Base-by-base conservation (phyloP, 2,113 vertebrate genomes). In the Microtus pennsylvanicus region DNA sequence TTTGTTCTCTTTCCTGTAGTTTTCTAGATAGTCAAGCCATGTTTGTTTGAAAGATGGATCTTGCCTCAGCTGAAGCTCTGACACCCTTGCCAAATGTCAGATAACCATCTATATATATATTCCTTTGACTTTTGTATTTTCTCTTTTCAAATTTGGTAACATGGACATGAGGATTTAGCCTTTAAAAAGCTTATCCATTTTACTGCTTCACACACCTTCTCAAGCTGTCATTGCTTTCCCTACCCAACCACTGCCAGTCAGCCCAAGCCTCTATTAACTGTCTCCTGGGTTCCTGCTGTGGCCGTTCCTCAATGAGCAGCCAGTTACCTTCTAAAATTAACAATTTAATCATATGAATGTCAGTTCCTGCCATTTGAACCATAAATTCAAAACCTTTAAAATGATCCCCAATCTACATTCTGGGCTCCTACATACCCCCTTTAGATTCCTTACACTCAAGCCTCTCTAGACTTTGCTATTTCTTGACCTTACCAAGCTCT, bases 361-460 rank as follows among this genome's bases (percentile, higher is more conserved):
- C 69, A 65, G 28, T 81, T 81, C 22, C 50, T 80, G 30, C 5
- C 55, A 26, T 72, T 55, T 70, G 47, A 89, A 82, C 21, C 45
- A 55, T 30, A 90, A 92, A 82, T 82, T 77, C 30, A 50, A 91
- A 82, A 77, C 67, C 50, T 47, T n/a, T 82, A 65, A 92, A 33
- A 10, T 38, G 26, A 35, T 72, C n/a, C 2, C 61, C 72, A 61
- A 21, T 26, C 52, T 72, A 16, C 16, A 58, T 58, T 55, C 58
- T 78, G 50, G 92, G 74, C 47, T 5, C 69, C 52, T 17, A 6
- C 3, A 55, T 11, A 3, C 2, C 55, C 45, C 17, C 19, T 4
- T 88, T 35, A 80, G 13, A 76, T 50, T 11, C 65, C 30, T 74
- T 52, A n/a, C 4, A 14, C 14, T 70, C 6, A 16, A 93, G 42